Conservation (phyloP, 37 sponge, comb jelly and placozoan species). For the Diacarnus erythraeanus region DNA sequence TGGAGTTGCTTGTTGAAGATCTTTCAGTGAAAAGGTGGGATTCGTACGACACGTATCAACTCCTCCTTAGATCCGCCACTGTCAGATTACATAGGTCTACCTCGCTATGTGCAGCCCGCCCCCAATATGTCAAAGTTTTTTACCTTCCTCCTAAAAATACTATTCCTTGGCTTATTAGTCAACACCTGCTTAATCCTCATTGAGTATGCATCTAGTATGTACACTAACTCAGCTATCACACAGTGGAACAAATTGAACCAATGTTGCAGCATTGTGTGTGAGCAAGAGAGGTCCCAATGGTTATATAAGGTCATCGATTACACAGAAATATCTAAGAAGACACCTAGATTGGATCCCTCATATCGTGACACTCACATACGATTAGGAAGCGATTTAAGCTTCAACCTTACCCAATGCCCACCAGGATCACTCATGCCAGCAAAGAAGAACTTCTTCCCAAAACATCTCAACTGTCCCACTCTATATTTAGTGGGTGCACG, state of each 20-base stretch:
- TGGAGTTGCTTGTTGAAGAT: too few species aligned
- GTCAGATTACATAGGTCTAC: too few species aligned
- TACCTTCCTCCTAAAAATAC: not conserved
- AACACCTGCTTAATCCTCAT: not conserved
- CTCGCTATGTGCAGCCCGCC: too few species aligned
- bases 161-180: not conserved
- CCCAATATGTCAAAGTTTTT: not conserved
- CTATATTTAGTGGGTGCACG: slow-evolving; percentile 82
- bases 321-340: not conserved
- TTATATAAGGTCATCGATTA: not conserved
- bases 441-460: slow-evolving; percentile 11
- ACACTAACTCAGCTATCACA: not conserved
- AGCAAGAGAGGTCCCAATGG: not conserved
- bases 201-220: not conserved
- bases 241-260: not conserved
- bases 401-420: slow-evolving; percentile 49
- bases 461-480: slow-evolving; percentile 70
- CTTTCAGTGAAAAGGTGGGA: too few species aligned
- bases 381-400: slow-evolving; percentile 36
- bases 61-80: too few species aligned
- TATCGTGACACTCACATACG: slow-evolving; percentile 11
- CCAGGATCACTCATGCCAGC: slow-evolving; percentile 21
- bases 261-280: not conserved
- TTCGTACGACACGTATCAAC: too few species aligned
- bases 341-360: not conserved